Base-by-base conservation (phyloP, 2,888 invertebrate genomes). In the Quadriops clusia region DNA sequence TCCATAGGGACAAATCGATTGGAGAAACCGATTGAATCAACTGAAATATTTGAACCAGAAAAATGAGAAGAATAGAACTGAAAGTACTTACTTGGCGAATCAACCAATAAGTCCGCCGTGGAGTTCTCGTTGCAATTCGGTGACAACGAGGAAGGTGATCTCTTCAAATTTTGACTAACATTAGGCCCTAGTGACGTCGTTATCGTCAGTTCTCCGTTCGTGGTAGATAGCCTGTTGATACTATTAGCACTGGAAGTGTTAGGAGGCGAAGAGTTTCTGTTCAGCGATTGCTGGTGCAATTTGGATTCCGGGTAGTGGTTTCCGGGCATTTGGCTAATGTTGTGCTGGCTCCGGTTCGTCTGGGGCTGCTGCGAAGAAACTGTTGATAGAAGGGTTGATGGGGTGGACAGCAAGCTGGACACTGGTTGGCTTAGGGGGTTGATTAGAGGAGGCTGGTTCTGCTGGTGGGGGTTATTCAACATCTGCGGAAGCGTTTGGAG, bases 51-150 rank as follows among this genome's bases (percentile, higher is more conserved):
- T 11, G 11, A 10, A 11, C 2, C 9, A 21, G 7, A 11, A 17
- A 4, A 24, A 24, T 2, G 11, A 24, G 12, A 12, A 15, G 17
- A 16, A 25, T 16, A 25, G 24, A 11, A 18, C n/a, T n/a, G n/a
- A n/a, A n/a, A 17, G 22, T 32, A 76, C 82, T 78, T 73, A 86
- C 86, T 83, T 60, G 85, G 83, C 31, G 83, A 83, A 63, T 85
- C 84, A 51, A 80, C 77, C 24, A 84, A 69, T 42, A 84, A 65
- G 64, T 85, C 84, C 23, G 64, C 64, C 9, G 68, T 67, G 2
- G 68, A 68, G 40, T 74, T 78, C 23, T 74, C 72, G 16, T 75
- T 76, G 39, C 71, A 67, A 38, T 61, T 64, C 9, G 70, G 68
- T 21, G 77, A 77, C 23, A 76, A 64, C 5, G 74, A 72, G 27